Evolutionary conservation across 1,140 invertebrate genomes (phyloP), one percentile per base, ranked within the genome.

Genomic region (Tribolium madens): DNA sequence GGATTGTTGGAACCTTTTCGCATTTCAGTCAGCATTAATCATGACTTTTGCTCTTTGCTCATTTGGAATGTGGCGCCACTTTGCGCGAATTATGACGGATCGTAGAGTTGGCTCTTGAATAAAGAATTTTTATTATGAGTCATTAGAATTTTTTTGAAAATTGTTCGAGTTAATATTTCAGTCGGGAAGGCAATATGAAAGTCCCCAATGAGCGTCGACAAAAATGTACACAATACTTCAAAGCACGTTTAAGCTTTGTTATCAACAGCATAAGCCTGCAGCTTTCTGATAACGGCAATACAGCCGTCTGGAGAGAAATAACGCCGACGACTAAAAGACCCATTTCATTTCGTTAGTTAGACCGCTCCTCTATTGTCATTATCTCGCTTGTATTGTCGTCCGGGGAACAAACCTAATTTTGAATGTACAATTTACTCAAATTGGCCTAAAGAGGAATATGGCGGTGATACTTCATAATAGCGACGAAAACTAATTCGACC

Each of bases 231-330:
- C 75, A 77, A 77, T 77, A 73, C 76, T 77, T 77, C 52, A 73
- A 73, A 77, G 76, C 70, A 72, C 76, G 68, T 77, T 77, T 75
- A 77, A 77, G 76, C 76, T 73, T 73, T 73, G 70, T 73, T 77
- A 77, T 77, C 76, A 73, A 73, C 52, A 73, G 70, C 70, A 73
- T 72, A 72, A 77, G 76, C 76, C 76, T 77, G 76, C 69, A 77
- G 70, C 76, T 73, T 77, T 73, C 76, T 77, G 76, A 77, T 77
- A 77, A 77, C 76, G 76, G 52, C 50, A 48, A 73, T 73, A 73
- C 48, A 42, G 42, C 52, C 76, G 76, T 60, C 76, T 77, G 33
- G 76, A 77, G 76, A 77, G 70, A 72, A 76, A 76, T 77, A 77
- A 77, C 76, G 36, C 18, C 33, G 52, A 73, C 53, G 53, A 73